Evolutionary conservation across 2,888 invertebrate genomes (phyloP).

Genomic region (Oligia latruncula): DNA sequence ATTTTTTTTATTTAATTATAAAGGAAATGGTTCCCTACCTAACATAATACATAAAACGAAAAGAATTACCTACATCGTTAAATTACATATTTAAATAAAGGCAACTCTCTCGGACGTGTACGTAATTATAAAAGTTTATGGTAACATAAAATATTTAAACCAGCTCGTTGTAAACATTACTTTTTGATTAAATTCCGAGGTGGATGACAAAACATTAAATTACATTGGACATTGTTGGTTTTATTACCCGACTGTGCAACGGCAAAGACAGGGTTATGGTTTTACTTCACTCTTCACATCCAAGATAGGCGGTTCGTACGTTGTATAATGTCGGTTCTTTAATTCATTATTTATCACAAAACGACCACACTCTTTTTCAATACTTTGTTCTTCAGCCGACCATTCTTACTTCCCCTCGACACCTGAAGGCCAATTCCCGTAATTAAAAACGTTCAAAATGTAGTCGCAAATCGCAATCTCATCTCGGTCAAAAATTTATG

Average conservation of each 20-base stretch:
- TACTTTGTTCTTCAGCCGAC: background rate
- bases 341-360: background rate
- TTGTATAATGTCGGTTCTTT: background rate
- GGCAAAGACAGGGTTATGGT: background rate
- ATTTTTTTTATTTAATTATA: background rate
- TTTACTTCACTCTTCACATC: background rate
- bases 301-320: background rate
- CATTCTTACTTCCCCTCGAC: background rate
- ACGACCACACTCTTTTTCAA: background rate
- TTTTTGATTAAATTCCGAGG: constrained; percentile 35
- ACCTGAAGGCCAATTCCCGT: background rate
- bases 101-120: constrained; percentile 1
- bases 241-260: background rate
- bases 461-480: too few relatives aligned
- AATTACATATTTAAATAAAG: background rate
- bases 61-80: constrained; percentile 9
- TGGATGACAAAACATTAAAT: background rate
- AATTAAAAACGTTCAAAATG: too few relatives aligned
- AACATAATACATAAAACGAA: background rate
- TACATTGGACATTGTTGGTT: background rate
- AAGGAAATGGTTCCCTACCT: background rate
- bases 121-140: constrained; percentile 38
- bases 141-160: constrained; percentile 2
- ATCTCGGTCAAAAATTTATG: too few relatives aligned
- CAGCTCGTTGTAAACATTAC: constrained; percentile 12